A percentile compares a stretch with the other conserved stretches of the same genome.
phyloP scores from a whole-genome alignment of 2,797 vertebrate species.

The Euthynnus affinis region DNA sequence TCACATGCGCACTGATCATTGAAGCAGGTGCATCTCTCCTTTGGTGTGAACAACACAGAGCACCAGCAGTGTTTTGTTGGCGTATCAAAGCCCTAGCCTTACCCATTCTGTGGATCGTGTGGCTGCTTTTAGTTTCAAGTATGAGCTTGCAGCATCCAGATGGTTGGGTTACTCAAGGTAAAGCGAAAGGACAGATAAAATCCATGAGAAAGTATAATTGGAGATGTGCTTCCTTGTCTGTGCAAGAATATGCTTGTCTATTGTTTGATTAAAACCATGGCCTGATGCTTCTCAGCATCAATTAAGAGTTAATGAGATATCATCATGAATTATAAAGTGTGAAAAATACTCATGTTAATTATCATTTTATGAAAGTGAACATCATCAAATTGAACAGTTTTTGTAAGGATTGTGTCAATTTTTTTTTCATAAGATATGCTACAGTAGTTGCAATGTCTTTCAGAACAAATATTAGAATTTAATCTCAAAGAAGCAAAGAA shows the following conservation, averaged over 20 bases:
- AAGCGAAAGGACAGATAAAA: constrained; percentile 42
- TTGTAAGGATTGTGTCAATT: constrained; percentile 29
- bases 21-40: constrained; percentile 29
- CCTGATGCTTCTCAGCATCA: constrained; percentile 46
- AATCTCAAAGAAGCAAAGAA: constrained; percentile 20
- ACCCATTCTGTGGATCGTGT: background rate
- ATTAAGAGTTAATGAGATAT: constrained; percentile 57
- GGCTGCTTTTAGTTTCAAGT: constrained; percentile 33
- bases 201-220: constrained; percentile 51
- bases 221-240: constrained; percentile 33
- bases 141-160: constrained; percentile 46
- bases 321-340: constrained; percentile 53
- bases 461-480: background rate
- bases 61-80: constrained; percentile 5
- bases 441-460: constrained; percentile 45
- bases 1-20: background rate
- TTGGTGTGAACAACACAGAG: constrained; percentile 22
- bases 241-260: constrained; percentile 37
- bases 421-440: constrained; percentile 27
- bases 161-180: constrained; percentile 56
- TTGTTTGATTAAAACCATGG: constrained; percentile 54
- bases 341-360: constrained; percentile 57
- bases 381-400: constrained; percentile 17
- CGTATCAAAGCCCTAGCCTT: constrained; percentile 35
- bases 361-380: constrained; percentile 46